Evolutionary conservation across 2,797 vertebrate species (phyloP).

Genomic region (Australoheros facetus): DNA sequence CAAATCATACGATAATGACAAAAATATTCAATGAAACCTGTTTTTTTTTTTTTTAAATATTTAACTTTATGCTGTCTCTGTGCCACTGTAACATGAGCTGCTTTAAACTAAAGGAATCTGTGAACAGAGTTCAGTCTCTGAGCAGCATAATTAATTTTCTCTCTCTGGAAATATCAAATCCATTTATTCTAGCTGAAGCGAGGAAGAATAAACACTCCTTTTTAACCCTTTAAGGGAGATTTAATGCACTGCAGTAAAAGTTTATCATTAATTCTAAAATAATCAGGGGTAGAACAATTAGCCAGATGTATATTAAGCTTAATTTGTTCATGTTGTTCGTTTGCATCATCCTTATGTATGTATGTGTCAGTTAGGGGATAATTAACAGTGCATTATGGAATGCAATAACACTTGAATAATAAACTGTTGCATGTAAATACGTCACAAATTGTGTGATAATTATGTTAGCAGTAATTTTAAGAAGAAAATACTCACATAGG

Average conservation of each 20-base stretch:
- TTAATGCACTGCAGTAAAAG: no score
- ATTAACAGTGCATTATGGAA: no score
- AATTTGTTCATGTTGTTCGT: no score
- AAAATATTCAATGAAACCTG: background rate
- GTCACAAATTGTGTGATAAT: no score
- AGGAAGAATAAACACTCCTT: background rate
- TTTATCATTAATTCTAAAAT: no score
- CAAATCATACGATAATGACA: background rate
- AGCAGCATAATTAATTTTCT: background rate
- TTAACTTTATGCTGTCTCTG: background rate
- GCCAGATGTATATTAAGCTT: no score
- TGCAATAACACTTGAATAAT: no score
- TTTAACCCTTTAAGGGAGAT: no score
- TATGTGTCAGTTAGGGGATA: no score
- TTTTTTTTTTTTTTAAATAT: background rate
- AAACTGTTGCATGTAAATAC: no score
- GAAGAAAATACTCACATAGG: accelerated
- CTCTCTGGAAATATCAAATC: background rate
- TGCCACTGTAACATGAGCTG: background rate
- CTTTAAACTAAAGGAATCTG: background rate
- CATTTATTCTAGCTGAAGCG: accelerated
- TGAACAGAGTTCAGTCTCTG: background rate
- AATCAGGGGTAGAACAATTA: no score
- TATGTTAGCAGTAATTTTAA: background rate
- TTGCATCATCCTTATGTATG: no score